A percentile compares a stretch with the other conserved stretches of the same genome.
phyloP scores from a whole-genome alignment of 2,113 vertebrate genomes.

The Vimba vimba region DNA sequence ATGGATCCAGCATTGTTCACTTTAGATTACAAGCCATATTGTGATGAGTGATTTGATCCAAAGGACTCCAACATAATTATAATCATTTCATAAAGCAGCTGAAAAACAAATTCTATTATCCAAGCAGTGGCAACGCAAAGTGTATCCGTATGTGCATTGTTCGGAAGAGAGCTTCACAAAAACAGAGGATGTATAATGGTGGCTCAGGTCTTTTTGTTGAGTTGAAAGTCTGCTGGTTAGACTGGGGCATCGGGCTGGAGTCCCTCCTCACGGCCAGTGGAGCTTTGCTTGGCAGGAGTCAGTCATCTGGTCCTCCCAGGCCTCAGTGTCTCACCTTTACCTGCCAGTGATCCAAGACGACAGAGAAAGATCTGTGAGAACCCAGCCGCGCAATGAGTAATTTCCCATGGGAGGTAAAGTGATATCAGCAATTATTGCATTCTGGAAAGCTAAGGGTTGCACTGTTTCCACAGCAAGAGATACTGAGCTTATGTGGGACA shows the following conservation, averaged over 20 bases:
- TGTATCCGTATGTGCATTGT: constrained; percentile 3
- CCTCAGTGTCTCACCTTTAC: constrained; percentile 49
- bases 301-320: constrained; percentile 30
- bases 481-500: background rate
- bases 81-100: background rate
- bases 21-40: background rate
- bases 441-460: constrained; percentile 50
- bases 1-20: constrained; percentile 30
- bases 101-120: background rate
- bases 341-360: constrained; percentile 41
- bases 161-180: background rate
- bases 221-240: background rate
- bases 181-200: background rate
- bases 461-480: constrained; percentile 23
- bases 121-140: background rate
- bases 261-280: constrained; percentile 17
- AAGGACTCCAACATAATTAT: background rate
- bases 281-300: constrained; percentile 20
- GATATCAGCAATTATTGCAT: constrained; percentile 49
- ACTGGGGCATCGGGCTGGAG: constrained; percentile 5
- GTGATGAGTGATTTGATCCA: constrained; percentile 5
- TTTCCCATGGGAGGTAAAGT: constrained; percentile 66
- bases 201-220: constrained; percentile 13
- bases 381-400: constrained; percentile 40
- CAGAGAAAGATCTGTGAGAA: constrained; percentile 35